Evolutionary conservation across 1,140 invertebrate genomes (phyloP).

Genomic region (Marisa cornuarietis): DNA sequence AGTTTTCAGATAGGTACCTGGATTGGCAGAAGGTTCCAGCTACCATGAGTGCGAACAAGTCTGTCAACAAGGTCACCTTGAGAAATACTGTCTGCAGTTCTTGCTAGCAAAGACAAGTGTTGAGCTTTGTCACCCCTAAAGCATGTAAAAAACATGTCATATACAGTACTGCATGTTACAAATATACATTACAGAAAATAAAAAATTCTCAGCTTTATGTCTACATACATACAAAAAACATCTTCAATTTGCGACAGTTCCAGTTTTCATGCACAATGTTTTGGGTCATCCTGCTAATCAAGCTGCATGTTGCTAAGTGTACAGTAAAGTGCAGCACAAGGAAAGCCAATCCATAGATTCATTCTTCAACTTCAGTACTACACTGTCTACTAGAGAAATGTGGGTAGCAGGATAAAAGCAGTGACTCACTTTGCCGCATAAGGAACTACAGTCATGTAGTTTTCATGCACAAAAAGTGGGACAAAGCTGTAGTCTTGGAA

Average conservation of each 20-base stretch:
- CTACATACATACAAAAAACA: no score
- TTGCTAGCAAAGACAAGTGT: conserved; percentile 77
- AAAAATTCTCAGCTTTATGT: no score
- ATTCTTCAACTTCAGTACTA: background rate
- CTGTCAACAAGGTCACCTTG: conserved; percentile 87
- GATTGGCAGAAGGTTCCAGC: conserved; percentile 90
- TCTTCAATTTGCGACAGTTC: no score
- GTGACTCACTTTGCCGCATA: conserved; percentile 72
- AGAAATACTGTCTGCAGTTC: conserved; percentile 84
- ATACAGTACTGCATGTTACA: background rate
- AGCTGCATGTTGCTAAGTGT: no score
- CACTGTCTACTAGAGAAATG: background rate
- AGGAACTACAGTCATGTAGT: conserved; percentile 75
- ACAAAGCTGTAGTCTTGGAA: conserved; percentile 97
- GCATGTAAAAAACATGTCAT: conserved; percentile 1
- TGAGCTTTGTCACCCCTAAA: conserved; percentile 52
- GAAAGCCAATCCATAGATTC: background rate
- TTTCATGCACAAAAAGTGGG: conserved; percentile 97
- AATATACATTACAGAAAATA: no score
- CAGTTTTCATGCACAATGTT: no score
- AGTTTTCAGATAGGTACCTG: conserved; percentile 71
- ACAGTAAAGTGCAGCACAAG: no score
- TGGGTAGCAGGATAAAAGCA: background rate
- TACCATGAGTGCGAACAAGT: conserved; percentile 78
- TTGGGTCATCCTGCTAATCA: no score